These are phyloP conservation scores for Andrena flavipes DNA, from an alignment of 2,888 invertebrate genomes.

Conservation along the genomic window DNA sequence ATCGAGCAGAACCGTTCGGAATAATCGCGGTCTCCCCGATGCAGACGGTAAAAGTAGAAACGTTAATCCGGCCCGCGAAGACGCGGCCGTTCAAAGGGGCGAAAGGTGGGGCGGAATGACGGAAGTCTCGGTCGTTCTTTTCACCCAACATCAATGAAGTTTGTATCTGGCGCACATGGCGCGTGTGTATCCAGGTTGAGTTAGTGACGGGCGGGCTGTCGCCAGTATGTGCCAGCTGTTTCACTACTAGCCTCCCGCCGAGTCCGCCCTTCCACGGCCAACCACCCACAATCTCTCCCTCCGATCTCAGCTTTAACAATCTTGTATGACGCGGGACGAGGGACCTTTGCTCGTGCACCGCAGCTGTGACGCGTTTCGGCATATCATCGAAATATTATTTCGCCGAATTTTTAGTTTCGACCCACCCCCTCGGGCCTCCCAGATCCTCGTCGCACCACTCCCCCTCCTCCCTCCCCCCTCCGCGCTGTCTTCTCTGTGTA, in stretches of 20 bases:
- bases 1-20: background rate
- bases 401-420: slow-evolving; percentile 76
- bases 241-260: slow-evolving; percentile 77
- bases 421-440: background rate
- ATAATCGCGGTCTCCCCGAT: background rate
- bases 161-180: slow-evolving; percentile 84
- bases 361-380: slow-evolving; percentile 82
- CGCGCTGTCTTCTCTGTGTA: background rate
- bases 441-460: background rate
- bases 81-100: slow-evolving; percentile 5
- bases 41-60: background rate
- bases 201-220: slow-evolving; percentile 84
- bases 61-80: slow-evolving; percentile 33
- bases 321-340: slow-evolving; percentile 80
- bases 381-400: slow-evolving; percentile 83
- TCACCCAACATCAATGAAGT: slow-evolving; percentile 84
- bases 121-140: slow-evolving; percentile 75
- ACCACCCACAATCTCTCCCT: slow-evolving; percentile 54
- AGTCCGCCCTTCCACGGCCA: slow-evolving; percentile 36
- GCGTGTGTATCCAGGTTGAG: slow-evolving; percentile 83
- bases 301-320: slow-evolving; percentile 80
- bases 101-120: slow-evolving; percentile 67
- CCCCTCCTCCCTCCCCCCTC: no score
- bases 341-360: slow-evolving; percentile 77
- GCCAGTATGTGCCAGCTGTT: slow-evolving; percentile 84